These are phyloP conservation scores for Drosophila asahinai DNA, from an alignment of 1,140 invertebrate genomes.

Conservation along the genomic window DNA sequence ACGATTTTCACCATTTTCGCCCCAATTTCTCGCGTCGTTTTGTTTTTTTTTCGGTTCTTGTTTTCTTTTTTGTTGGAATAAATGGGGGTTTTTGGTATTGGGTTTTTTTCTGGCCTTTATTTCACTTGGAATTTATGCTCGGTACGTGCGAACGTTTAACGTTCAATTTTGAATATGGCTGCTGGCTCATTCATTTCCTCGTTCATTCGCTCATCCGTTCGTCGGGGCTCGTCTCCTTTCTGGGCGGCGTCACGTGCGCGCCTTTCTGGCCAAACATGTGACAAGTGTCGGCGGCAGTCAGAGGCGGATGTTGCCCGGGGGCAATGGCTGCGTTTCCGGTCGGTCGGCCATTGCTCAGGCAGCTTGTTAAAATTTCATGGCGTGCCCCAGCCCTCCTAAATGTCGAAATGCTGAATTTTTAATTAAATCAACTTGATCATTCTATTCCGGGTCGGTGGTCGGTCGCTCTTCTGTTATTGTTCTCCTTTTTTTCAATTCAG, in stretches of 20 bases:
- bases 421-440: slow-evolving; percentile 76
- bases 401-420: slow-evolving; percentile 66
- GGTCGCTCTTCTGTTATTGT: slow-evolving; percentile 26
- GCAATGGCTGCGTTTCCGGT: slow-evolving; percentile 58
- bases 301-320: slow-evolving; percentile 38
- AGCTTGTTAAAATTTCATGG: slow-evolving; percentile 65
- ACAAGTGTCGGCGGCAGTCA: slow-evolving; percentile 78
- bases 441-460: slow-evolving; percentile 57
- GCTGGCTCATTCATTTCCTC: slow-evolving; percentile 74
- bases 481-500: slow-evolving; percentile 46
- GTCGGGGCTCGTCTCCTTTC: slow-evolving; percentile 24
- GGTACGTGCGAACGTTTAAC: slow-evolving; percentile 77
- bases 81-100: slow-evolving; percentile 14
- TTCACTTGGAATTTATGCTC: slow-evolving; percentile 79
- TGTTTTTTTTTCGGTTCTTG: not conserved
- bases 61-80: slow-evolving; percentile 11
- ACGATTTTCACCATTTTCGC: slow-evolving; percentile 56
- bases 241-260: slow-evolving; percentile 48
- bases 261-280: slow-evolving; percentile 67
- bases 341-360: slow-evolving; percentile 58
- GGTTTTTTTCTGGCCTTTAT: slow-evolving; percentile 52
- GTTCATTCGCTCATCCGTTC: slow-evolving; percentile 44
- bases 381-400: slow-evolving; percentile 26
- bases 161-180: slow-evolving; percentile 73
- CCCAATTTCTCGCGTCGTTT: slow-evolving; percentile 16